Percentiles rank a stretch among this genome's conserved stretches.
Conservation (phyloP, 1,140 invertebrate genomes). For the Eumaeus atala region DNA sequence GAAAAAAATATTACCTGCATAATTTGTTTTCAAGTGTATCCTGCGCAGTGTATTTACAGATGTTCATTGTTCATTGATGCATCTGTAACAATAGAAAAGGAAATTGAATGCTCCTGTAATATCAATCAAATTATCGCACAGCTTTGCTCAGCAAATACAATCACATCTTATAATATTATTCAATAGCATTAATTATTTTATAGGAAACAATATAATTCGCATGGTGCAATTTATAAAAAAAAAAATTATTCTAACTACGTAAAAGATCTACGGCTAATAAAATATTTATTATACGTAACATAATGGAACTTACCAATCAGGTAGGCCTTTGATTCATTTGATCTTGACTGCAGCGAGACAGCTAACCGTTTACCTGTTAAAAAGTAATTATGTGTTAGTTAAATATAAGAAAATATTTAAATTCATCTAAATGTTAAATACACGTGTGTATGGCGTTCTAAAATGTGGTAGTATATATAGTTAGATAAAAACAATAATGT, state of each 20-base stretch:
- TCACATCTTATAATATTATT: conserved; percentile 18
- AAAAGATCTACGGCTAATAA: background rate
- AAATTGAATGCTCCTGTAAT: conserved; percentile 10
- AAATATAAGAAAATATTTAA: too few species aligned
- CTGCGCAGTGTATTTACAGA: conserved; percentile 1
- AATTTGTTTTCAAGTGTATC: background rate
- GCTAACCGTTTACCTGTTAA: too few species aligned
- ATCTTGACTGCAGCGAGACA: too few species aligned
- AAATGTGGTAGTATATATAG: too few species aligned
- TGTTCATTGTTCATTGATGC: background rate
- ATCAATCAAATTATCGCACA: conserved; percentile 14
- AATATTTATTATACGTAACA: conserved; percentile 8
- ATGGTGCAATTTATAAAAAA: conserved; percentile 23
- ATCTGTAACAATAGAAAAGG: conserved; percentile 34
- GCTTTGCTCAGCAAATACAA: conserved; percentile 18
- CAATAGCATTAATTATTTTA: conserved; percentile 17
- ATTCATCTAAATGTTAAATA: too few species aligned
- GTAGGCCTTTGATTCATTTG: background rate
- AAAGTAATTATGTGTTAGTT: too few species aligned
- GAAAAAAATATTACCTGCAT: background rate
- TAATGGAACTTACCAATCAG: conserved; percentile 34
- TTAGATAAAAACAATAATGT: too few species aligned
- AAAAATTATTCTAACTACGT: conserved; percentile 20
- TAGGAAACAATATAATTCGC: conserved; percentile 20
- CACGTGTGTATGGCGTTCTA: too few species aligned